Percentiles rank a stretch among this genome's conserved stretches.
These are phyloP conservation scores for Porphyrio hochstetteri DNA, from an alignment of 2,113 vertebrate genomes.

Conservation along the genomic window DNA sequence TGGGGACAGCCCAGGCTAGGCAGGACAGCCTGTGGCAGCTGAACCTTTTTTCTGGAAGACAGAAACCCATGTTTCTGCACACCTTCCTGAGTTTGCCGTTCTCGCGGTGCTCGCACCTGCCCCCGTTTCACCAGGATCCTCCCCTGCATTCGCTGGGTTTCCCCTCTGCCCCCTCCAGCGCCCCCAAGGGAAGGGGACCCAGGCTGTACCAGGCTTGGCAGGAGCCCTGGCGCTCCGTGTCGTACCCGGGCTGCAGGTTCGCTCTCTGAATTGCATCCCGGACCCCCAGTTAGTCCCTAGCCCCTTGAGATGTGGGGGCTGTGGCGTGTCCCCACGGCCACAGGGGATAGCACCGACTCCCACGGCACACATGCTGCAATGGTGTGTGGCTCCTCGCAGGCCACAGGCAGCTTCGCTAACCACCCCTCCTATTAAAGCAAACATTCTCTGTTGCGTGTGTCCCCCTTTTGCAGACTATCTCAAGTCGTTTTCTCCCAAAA, in stretches of 20 bases:
- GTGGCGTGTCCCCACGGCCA: rapidly evolving
- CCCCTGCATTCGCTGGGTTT: not conserved
- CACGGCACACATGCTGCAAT: rapidly evolving
- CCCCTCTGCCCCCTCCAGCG: rapidly evolving
- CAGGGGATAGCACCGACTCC: rapidly evolving
- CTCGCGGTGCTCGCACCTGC: not conserved
- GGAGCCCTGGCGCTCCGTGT: rapidly evolving
- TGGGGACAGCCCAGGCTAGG: not conserved
- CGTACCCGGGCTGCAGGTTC: not conserved
- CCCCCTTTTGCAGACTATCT: not conserved
- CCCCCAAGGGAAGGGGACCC: rapidly evolving
- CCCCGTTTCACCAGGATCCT: not conserved
- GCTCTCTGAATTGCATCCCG: not conserved
- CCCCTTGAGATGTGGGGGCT: rapidly evolving
- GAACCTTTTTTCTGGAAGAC: not conserved
- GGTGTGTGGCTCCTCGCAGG: rapidly evolving
- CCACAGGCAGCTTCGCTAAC: not conserved
- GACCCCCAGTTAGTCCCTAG: not conserved
- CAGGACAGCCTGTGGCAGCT: not conserved
- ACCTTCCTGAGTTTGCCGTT: not conserved
- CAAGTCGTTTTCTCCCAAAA: not conserved
- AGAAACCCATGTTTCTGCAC: not conserved
- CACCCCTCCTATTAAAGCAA: not conserved
- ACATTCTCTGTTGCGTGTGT: rapidly evolving
- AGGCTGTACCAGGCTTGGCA: rapidly evolving